Percentiles rank a stretch among this genome's conserved stretches.
phyloP scores from a whole-genome alignment of 2,113 vertebrate genomes.

The Capra hircus region DNA sequence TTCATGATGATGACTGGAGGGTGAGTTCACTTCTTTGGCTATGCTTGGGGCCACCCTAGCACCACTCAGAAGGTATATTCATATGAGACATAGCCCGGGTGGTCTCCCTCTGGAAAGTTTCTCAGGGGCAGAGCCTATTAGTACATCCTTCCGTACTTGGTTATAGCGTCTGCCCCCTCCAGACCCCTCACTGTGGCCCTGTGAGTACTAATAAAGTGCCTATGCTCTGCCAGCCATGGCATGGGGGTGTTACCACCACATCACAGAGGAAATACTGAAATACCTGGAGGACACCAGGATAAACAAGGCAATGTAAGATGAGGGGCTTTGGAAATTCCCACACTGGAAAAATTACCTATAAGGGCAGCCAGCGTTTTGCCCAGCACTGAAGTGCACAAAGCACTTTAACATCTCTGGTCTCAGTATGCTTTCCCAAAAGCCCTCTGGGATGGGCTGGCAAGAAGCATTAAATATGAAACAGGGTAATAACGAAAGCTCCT shows the following conservation, averaged over 20 bases:
- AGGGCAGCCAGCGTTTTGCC: neutral
- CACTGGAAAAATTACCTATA: neutral
- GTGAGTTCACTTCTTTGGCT: neutral
- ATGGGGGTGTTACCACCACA: neutral
- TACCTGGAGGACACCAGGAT: neutral
- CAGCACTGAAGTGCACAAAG: neutral
- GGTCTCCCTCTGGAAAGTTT: neutral
- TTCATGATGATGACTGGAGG: neutral
- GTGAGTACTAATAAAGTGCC: neutral
- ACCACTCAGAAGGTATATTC: neutral
- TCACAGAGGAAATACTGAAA: neutral
- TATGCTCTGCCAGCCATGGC: neutral
- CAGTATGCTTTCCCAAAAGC: neutral
- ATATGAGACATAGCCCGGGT: neutral
- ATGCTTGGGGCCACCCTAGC: neutral
- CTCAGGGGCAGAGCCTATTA: neutral
- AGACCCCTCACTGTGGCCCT: neutral
- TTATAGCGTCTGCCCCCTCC: neutral
- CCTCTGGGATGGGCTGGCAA: neutral
- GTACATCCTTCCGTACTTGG: neutral
- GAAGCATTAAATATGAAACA: neutral
- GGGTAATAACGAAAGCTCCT: neutral
- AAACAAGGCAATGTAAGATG: neutral
- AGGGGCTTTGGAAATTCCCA: neutral
- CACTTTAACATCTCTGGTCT: neutral